phyloP scores from a whole-genome alignment of 2,113 vertebrate species.

The Anolis sagrei region DNA sequence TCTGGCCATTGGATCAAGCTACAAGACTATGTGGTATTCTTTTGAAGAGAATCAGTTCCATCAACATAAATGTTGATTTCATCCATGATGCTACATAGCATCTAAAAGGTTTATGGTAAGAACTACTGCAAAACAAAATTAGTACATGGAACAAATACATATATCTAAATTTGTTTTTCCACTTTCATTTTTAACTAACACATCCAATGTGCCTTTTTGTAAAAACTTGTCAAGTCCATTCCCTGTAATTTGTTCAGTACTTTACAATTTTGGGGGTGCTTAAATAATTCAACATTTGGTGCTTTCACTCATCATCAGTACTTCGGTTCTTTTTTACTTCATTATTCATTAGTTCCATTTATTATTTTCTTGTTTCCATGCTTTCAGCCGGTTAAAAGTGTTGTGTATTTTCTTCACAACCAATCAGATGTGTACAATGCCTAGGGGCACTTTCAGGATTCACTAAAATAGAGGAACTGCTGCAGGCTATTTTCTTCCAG shows the following conservation, averaged over 20 bases:
- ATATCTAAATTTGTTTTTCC: background rate
- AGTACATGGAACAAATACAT: background rate
- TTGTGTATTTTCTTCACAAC: conserved; percentile 10
- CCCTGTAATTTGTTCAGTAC: background rate
- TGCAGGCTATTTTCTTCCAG: conserved; percentile 12
- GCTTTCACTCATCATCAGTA: background rate
- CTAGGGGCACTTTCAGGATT: background rate
- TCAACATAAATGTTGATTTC: background rate
- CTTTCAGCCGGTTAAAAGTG: conserved; percentile 13
- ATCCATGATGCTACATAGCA: background rate
- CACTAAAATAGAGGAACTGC: conserved; percentile 5
- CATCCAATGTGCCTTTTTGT: background rate
- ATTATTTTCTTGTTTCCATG: conserved; percentile 8
- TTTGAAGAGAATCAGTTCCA: background rate
- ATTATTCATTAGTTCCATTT: conserved; percentile 8
- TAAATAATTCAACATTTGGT: conserved; percentile 5
- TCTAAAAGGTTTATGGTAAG: background rate
- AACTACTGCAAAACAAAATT: background rate
- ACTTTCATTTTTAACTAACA: background rate
- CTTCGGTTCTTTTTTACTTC: conserved; percentile 12
- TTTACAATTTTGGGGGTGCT: background rate
- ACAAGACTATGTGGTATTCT: background rate
- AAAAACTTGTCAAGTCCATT: background rate
- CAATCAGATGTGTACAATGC: background rate
- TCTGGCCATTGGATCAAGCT: too few species aligned